Base-by-base conservation (phyloP, 2,797 vertebrate species). In the Falco naumanni region DNA sequence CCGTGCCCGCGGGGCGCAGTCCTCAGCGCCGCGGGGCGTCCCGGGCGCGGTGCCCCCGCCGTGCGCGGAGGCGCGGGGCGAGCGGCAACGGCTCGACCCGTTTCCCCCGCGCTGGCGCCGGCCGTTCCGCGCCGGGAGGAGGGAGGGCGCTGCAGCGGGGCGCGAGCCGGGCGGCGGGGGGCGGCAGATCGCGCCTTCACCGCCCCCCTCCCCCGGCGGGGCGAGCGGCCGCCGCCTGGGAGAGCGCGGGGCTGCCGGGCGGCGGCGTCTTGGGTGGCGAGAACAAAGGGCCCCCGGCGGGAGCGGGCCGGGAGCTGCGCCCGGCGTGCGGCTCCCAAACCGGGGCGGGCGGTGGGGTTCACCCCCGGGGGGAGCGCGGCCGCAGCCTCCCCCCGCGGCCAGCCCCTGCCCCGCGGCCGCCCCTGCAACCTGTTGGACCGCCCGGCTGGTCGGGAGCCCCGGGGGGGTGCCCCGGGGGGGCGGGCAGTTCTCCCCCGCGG, bases 211-310 rank as follows among this genome's bases (percentile, higher is more conserved):
- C 45, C 37, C 22, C 59, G 22, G 63, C 34, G 90, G 87, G 80
- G 60, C 47, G 88, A 93, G 37, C 37, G 37, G 91, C 71, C 34
- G 80, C 80, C 80, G 89, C 89, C 87, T 56, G 92, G 87, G 92
- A 82, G 87, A 91, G 90, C 72, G 72, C 68, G 89, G 92, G 92
- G 89, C 92, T 69, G 94, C 85, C 77, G 91, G 85, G 90, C 93
- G 93, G 95, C 90, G 93, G 64, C 88, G 91, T 95, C 95, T 69
- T 91, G 95, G 95, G 95, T 95, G 95, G 95, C 39, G 95, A 95
- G 95, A 95, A 96, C 93, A 96, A 96, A 96, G 91, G 86, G 89
- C 37, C 83, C 94, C 89, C 74, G 82, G 89, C 94, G 70, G 79
- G 94, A 92, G 86, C 75, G 79, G 89, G 83, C 87, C n/a, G 51